These are phyloP conservation scores for Pyralis farinalis DNA, from an alignment of 2,888 invertebrate genomes.

Conservation along the genomic window DNA sequence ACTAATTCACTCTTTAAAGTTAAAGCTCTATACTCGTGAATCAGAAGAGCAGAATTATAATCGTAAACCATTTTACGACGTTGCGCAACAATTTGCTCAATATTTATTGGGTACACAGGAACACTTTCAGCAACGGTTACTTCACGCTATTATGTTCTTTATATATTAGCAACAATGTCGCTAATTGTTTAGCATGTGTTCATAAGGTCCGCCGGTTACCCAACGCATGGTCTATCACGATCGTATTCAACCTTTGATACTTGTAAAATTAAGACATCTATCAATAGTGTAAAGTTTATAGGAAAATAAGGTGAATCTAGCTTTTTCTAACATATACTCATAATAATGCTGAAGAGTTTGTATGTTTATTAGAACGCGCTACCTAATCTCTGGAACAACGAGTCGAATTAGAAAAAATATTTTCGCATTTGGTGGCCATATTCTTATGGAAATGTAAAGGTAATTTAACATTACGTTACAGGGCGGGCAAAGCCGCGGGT, in stretches of 20 bases:
- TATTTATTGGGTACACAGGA: constrained; percentile 1
- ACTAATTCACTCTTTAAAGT: neutral
- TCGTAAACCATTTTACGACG: constrained; percentile 3
- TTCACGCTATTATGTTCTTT: neutral
- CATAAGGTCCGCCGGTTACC: neutral
- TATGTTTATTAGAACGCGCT: too few species aligned
- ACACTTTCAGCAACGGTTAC: neutral
- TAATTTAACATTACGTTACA: too few species aligned
- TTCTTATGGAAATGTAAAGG: too few species aligned
- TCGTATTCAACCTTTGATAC: neutral
- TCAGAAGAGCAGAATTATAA: neutral
- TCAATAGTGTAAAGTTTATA: neutral
- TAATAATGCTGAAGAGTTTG: too few species aligned
- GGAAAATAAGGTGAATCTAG: neutral
- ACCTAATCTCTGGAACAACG: too few species aligned
- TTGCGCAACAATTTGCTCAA: constrained; percentile 5
- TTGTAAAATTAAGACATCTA: neutral
- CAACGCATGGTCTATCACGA: neutral
- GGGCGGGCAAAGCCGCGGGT: too few species aligned
- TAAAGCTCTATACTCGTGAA: neutral
- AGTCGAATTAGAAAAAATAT: too few species aligned
- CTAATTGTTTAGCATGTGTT: neutral
- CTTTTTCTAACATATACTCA: too few species aligned
- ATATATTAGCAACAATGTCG: constrained; percentile 3
- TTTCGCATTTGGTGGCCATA: too few species aligned